A percentile compares a stretch with the other conserved stretches of the same genome.
Evolutionary conservation across 2,113 vertebrate species (phyloP).

Genomic region (Podarcis muralis): DNA sequence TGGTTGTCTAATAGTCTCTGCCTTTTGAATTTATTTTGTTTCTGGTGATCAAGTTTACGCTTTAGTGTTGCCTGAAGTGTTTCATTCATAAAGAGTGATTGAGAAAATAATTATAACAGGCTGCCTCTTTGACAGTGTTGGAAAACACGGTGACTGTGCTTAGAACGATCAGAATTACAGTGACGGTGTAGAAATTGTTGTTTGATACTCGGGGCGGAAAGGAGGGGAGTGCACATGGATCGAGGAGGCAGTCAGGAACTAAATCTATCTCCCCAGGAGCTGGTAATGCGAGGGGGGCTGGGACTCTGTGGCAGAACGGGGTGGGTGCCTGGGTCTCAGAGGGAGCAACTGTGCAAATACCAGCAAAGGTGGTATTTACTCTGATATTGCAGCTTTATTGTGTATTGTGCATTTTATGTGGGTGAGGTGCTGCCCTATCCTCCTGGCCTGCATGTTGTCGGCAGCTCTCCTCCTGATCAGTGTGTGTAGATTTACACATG

Average conservation of each 20-base stretch:
- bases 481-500: too few relatives aligned
- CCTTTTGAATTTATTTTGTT: constrained; percentile 69
- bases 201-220: constrained; percentile 27
- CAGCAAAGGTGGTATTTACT: too few relatives aligned
- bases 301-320: too few relatives aligned
- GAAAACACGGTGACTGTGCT: constrained; percentile 59
- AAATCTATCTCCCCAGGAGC: not conserved
- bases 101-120: constrained; percentile 74
- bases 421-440: too few relatives aligned
- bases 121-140: constrained; percentile 57
- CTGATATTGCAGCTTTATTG: too few relatives aligned
- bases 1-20: constrained; percentile 63
- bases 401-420: too few relatives aligned
- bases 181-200: constrained; percentile 53
- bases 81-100: constrained; percentile 69
- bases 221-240: constrained; percentile 38
- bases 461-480: too few relatives aligned
- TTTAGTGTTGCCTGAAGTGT: constrained; percentile 71
- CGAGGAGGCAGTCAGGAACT: not conserved
- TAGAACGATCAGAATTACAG: constrained; percentile 67
- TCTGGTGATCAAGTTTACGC: constrained; percentile 70
- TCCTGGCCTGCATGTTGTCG: too few relatives aligned
- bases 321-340: too few relatives aligned
- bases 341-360: too few relatives aligned
- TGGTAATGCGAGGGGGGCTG: not conserved